phyloP scores from a whole-genome alignment of 2,113 vertebrate species.

The Ciconia maguari region DNA sequence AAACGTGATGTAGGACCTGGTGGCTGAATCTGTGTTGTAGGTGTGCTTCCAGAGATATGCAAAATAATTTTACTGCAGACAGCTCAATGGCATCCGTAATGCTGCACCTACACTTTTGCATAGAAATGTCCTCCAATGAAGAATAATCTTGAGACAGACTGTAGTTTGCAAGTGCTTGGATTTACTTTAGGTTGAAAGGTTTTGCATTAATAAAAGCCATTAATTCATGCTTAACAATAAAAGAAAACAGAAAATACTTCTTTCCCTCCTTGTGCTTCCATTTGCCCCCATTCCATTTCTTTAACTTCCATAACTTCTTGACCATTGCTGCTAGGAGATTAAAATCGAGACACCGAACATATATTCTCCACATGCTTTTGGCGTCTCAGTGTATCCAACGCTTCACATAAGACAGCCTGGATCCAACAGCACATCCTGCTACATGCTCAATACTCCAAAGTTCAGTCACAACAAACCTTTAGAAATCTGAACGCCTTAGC shows the following conservation, averaged over 20 bases:
- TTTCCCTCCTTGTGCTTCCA: neutral
- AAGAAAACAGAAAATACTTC: neutral
- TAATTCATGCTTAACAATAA: neutral
- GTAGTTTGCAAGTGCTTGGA: neutral
- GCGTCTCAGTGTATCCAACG: neutral
- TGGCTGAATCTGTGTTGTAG: neutral
- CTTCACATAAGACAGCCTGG: neutral
- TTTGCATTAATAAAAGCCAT: neutral
- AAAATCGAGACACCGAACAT: neutral
- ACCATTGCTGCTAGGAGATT: neutral
- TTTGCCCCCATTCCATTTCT: neutral
- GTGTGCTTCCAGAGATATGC: too few species aligned
- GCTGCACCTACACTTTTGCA: neutral
- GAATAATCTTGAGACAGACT: neutral
- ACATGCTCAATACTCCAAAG: neutral
- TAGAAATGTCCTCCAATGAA: neutral
- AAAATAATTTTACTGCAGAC: neutral
- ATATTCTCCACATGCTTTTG: neutral
- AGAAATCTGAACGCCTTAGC: neutral
- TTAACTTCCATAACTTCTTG: neutral
- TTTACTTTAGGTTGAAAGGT: neutral
- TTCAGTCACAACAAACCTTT: neutral
- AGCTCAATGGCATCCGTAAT: neutral
- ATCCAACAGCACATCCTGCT: neutral
- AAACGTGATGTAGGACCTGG: fast-evolving